These are phyloP conservation scores for Hanleya hanleyi DNA, from an alignment of 2,888 invertebrate species.

Conservation along the genomic window DNA sequence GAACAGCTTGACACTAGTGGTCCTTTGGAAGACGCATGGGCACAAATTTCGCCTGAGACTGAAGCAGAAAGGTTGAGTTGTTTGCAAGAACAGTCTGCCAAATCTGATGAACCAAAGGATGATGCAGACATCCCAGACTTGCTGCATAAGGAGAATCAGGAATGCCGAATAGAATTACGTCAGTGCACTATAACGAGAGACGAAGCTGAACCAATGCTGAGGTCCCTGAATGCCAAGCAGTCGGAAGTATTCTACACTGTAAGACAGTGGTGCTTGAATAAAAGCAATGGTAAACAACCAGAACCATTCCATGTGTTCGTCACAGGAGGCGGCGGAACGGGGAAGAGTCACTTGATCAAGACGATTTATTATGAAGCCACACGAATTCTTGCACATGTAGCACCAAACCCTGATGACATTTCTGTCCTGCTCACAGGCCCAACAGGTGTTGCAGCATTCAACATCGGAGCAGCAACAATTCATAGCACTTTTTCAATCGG, in stretches of 20 bases:
- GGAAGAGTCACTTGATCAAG: constrained; percentile 14
- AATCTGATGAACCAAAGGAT: neutral
- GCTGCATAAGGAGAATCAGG: neutral
- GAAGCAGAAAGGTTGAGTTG: neutral
- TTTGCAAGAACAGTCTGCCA: neutral
- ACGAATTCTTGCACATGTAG: constrained; percentile 10
- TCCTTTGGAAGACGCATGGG: neutral
- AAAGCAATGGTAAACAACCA: neutral
- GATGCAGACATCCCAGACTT: neutral
- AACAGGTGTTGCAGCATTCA: too few species aligned
- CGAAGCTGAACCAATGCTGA: neutral
- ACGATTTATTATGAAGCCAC: constrained; percentile 23
- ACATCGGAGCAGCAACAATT: constrained; percentile 15
- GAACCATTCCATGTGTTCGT: constrained; percentile 22
- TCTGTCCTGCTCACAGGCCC: constrained; percentile 11
- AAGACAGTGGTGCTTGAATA: constrained; percentile 19
- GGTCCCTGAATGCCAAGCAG: constrained; percentile 10
- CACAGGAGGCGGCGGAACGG: constrained; percentile 17
- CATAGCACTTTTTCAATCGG: constrained; percentile 17
- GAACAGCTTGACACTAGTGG: neutral
- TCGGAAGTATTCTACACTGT: constrained; percentile 13
- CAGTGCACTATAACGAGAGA: neutral
- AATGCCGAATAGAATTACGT: neutral
- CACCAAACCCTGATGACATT: constrained; percentile 11
- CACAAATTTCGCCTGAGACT: neutral